These are phyloP conservation scores for Phyllopteryx taeniolatus DNA, from an alignment of 2,113 vertebrate genomes.

Conservation along the genomic window DNA sequence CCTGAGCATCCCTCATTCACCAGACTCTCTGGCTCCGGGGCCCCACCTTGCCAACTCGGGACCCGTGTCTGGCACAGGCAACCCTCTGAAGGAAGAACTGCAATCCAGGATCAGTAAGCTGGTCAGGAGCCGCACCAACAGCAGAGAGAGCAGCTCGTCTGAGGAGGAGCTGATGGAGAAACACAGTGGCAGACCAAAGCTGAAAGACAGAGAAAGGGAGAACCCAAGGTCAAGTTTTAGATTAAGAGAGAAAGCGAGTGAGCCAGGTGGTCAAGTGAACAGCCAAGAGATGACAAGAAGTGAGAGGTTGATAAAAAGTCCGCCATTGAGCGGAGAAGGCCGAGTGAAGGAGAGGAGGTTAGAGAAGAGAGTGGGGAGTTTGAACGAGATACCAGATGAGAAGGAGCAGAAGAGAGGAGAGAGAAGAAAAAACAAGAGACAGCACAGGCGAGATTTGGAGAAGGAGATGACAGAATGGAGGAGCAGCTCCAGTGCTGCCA, in stretches of 20 bases:
- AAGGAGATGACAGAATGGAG: conserved; percentile 61
- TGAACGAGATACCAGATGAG: conserved; percentile 33
- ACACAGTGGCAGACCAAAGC: conserved; percentile 55
- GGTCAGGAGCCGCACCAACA: conserved; percentile 73
- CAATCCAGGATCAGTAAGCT: conserved; percentile 76
- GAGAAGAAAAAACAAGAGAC: conserved; percentile 62
- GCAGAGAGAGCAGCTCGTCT: conserved; percentile 77
- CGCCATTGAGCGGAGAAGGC: conserved; percentile 30
- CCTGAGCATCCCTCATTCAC: conserved; percentile 19
- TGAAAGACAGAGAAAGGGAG: conserved; percentile 36
- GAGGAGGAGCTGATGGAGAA: conserved; percentile 74
- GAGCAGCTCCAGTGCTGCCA: conserved; percentile 56
- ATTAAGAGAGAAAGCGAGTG: conserved; percentile 26
- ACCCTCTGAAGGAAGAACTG: conserved; percentile 70
- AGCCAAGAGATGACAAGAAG: conserved; percentile 43
- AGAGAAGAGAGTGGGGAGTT: conserved; percentile 34
- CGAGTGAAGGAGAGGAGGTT: conserved; percentile 23
- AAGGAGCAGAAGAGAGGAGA: conserved; percentile 39
- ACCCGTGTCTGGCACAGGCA: conserved; percentile 15
- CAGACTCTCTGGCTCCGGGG: conserved; percentile 56
- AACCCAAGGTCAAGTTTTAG: conserved; percentile 46
- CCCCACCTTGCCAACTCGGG: conserved; percentile 27
- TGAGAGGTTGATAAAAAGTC: conserved; percentile 32
- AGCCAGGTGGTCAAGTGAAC: conserved; percentile 33
- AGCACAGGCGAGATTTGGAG: conserved; percentile 53